Percentiles rank a stretch among this genome's conserved stretches.
Conservation (phyloP, 2,113 vertebrate species). For the Hirundichthys speculiger region DNA sequence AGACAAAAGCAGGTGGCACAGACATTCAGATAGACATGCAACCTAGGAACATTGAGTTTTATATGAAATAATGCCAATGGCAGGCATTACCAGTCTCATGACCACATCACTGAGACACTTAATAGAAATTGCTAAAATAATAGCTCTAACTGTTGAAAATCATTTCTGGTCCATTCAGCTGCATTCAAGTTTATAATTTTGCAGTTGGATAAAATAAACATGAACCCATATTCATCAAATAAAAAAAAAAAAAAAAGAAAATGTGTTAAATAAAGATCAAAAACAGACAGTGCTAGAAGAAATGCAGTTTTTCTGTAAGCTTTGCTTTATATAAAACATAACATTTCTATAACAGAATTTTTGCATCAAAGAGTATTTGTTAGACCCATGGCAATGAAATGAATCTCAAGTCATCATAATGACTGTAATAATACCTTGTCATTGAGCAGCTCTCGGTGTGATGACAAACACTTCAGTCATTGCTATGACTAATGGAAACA, state of each 20-base stretch:
- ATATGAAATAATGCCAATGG: slow-evolving; percentile 31
- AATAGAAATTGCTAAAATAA: slow-evolving; percentile 47
- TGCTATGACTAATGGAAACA: slow-evolving; percentile 30
- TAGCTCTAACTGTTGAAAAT: slow-evolving; percentile 1
- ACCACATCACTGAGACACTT: slow-evolving; percentile 54
- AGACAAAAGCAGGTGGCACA: slow-evolving; percentile 33
- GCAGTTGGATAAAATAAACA: slow-evolving; percentile 9
- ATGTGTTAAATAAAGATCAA: neutral
- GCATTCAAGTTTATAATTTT: neutral
- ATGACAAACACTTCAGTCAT: slow-evolving; percentile 34
- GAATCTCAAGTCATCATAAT: slow-evolving; percentile 30
- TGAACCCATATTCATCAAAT: slow-evolving; percentile 1
- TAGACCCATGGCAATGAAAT: slow-evolving; percentile 34
- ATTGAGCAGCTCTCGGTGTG: slow-evolving; percentile 18
- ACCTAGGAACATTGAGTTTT: slow-evolving; percentile 41
- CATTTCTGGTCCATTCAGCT: neutral
- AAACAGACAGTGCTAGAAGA: neutral
- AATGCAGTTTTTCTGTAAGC: neutral
- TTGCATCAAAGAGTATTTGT: slow-evolving; percentile 9
- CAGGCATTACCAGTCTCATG: slow-evolving; percentile 33
- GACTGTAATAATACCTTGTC: slow-evolving; percentile 14
- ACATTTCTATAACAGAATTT: no score
- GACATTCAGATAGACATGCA: slow-evolving; percentile 23
- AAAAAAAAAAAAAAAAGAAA: no score
- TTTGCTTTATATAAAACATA: neutral